phyloP scores from a whole-genome alignment of 2,113 vertebrate species.

The Tiliqua scincoides region DNA sequence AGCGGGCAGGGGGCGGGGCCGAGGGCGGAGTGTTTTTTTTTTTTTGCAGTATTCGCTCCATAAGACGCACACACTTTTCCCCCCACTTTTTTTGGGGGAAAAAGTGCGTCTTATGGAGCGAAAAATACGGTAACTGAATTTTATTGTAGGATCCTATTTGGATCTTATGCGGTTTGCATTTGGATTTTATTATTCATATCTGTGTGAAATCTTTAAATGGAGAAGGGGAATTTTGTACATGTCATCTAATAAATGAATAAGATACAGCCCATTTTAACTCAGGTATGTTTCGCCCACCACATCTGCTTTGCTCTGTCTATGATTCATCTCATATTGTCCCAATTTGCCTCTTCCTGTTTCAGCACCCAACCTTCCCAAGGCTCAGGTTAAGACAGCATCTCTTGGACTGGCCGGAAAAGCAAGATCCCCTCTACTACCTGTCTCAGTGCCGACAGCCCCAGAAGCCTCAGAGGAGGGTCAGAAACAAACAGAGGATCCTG shows the following conservation, averaged over 20 bases:
- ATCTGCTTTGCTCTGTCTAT: not conserved
- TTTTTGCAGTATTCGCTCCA: too few relatives aligned
- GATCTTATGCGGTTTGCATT: not conserved
- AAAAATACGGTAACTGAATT: too few relatives aligned
- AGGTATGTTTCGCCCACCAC: not conserved
- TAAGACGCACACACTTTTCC: too few relatives aligned
- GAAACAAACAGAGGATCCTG: conserved; percentile 83
- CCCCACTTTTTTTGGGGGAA: too few relatives aligned
- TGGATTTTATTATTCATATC: not conserved
- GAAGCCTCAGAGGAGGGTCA: conserved; percentile 87
- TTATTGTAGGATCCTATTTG: not conserved
- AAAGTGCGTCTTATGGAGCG: too few relatives aligned
- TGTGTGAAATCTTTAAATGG: not conserved
- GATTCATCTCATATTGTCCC: not conserved
- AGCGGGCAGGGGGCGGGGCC: too few relatives aligned
- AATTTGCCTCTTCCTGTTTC: conserved; percentile 43
- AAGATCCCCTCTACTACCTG: conserved; percentile 91
- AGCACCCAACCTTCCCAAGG: conserved; percentile 88
- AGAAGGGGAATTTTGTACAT: not conserved
- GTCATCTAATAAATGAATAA: not conserved
- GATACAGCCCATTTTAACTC: not conserved
- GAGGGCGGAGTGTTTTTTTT: too few relatives aligned
- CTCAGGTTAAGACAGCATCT: conserved; percentile 93
- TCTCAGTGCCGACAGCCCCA: conserved; percentile 92
- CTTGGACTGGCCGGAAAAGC: conserved; percentile 92